Percentiles rank a stretch among this genome's conserved stretches.
Conservation (phyloP, 2,888 invertebrate species). For the Pyrocoelia pectoralis region DNA sequence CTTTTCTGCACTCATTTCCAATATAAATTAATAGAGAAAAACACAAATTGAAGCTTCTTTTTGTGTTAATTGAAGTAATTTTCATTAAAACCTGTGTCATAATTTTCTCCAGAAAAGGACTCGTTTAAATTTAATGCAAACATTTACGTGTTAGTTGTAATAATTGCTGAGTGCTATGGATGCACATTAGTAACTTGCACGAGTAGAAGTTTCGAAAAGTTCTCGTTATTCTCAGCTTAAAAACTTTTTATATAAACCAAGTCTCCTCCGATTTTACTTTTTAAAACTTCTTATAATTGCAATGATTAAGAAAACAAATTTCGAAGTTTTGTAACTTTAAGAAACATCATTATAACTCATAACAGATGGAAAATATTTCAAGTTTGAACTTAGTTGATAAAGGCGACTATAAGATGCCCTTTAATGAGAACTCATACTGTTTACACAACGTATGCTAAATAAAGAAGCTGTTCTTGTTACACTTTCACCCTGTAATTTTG, state of each 20-base stretch:
- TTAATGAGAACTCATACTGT: too few relatives aligned
- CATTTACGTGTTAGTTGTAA: not conserved
- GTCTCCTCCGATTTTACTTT: not conserved
- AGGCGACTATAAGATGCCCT: too few relatives aligned
- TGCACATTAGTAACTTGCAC: not conserved
- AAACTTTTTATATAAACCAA: not conserved
- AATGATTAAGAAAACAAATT: slow-evolving; percentile 1
- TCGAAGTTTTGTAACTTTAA: not conserved
- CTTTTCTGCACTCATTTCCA: too few relatives aligned
- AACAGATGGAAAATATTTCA: not conserved
- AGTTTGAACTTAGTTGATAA: too few relatives aligned
- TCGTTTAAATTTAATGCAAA: not conserved
- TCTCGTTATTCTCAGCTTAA: not conserved
- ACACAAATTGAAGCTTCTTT: too few relatives aligned
- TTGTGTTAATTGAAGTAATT: too few relatives aligned
- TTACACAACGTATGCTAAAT: too few relatives aligned
- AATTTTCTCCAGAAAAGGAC: too few relatives aligned
- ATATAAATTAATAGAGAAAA: too few relatives aligned
- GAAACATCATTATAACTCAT: not conserved
- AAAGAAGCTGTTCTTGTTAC: too few relatives aligned
- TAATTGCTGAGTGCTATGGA: not conserved
- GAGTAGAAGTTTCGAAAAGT: not conserved
- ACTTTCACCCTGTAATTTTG: too few relatives aligned
- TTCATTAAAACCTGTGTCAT: too few relatives aligned
- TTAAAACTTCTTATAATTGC: slow-evolving; percentile 3